A percentile compares a stretch with the other conserved stretches of the same genome.
Evolutionary conservation across 2,113 vertebrate genomes (phyloP).

Genomic region (Climacteris rufus): DNA sequence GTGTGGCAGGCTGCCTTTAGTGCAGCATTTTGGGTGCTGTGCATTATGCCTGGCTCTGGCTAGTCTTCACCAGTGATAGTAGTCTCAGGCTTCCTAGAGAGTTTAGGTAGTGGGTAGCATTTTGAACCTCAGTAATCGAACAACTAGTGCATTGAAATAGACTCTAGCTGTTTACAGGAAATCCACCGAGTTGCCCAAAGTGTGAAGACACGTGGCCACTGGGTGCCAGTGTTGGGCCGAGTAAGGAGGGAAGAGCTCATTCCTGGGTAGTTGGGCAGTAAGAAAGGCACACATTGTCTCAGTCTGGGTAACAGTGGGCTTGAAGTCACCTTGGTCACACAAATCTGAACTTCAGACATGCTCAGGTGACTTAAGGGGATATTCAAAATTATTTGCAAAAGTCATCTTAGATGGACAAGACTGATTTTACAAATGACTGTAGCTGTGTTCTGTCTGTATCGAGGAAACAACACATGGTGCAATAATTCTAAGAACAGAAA

Average conservation of each 20-base stretch:
- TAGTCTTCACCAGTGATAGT: neutral
- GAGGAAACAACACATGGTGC: neutral
- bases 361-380: neutral
- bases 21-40: neutral
- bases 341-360: fast-evolving
- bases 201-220: neutral
- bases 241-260: neutral
- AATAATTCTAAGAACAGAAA: neutral
- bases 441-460: neutral
- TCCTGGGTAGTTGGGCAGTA: fast-evolving
- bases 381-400: neutral
- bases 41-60: neutral
- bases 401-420: neutral
- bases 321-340: neutral
- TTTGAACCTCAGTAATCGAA: fast-evolving
- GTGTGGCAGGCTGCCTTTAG: too few relatives aligned
- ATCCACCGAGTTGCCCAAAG: neutral
- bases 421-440: neutral
- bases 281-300: neutral
- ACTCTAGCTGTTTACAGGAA: neutral
- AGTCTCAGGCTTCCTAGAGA: neutral
- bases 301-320: fast-evolving
- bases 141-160: neutral
- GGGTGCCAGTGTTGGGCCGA: conserved; percentile 5
- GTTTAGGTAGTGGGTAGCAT: neutral